Conservation (phyloP, 2,888 invertebrate genomes). For the Stenotaenia linearis region DNA sequence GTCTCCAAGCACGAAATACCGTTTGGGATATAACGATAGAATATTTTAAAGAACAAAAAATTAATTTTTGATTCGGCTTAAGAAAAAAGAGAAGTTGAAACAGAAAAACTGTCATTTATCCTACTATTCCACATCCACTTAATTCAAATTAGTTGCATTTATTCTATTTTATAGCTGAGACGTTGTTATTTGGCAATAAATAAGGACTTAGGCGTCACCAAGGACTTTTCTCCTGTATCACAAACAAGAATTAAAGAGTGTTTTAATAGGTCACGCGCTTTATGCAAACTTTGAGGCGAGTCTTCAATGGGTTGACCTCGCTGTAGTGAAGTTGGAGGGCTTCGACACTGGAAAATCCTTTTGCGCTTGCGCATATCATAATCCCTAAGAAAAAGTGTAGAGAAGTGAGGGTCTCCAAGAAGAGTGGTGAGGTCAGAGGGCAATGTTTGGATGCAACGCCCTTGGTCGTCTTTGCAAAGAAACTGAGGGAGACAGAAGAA, state of each 20-base stretch:
- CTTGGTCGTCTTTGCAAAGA: constrained; percentile 21
- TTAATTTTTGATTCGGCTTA: neutral
- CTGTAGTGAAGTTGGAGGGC: neutral
- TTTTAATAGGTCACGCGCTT: constrained; percentile 23
- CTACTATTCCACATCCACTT: neutral
- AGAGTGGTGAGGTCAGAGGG: constrained; percentile 26
- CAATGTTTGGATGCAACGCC: constrained; percentile 26
- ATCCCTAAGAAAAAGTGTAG: constrained; percentile 17
- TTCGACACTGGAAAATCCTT: constrained; percentile 24
- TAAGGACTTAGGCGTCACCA: constrained; percentile 9
- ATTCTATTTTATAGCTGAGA: neutral
- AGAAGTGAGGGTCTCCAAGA: constrained; percentile 6
- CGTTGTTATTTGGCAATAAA: constrained; percentile 19
- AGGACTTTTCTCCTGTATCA: constrained; percentile 8
- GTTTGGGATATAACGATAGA: too few species aligned
- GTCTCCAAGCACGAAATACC: too few species aligned
- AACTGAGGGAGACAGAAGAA: constrained; percentile 24
- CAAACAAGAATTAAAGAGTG: constrained; percentile 24
- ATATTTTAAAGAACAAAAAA: too few species aligned
- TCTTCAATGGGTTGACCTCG: constrained; percentile 26
- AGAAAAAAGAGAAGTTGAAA: too few species aligned
- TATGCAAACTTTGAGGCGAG: constrained; percentile 22
- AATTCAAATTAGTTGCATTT: neutral
- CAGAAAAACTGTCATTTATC: neutral
- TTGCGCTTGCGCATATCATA: constrained; percentile 2